Evolutionary conservation across 2,113 vertebrate genomes (phyloP).

Genomic region (Cepphus grylle): DNA sequence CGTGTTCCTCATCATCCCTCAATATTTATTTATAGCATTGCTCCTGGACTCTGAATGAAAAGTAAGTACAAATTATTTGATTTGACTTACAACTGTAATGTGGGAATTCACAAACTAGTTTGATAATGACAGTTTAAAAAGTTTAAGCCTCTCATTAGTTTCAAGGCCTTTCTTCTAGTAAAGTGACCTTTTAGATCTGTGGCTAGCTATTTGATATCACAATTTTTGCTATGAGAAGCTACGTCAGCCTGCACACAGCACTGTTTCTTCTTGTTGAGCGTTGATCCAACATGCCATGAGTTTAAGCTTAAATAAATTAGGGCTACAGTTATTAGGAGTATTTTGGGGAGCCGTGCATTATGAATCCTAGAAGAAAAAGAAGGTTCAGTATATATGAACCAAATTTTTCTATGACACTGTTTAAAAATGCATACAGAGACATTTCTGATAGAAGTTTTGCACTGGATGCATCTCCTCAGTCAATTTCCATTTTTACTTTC

Average conservation of each 20-base stretch:
- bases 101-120: slow-evolving; percentile 2
- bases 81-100: neutral
- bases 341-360: neutral
- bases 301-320: neutral
- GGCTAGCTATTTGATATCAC: neutral
- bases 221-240: neutral
- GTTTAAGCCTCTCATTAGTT: neutral
- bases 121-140: neutral
- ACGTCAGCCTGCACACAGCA: accelerated
- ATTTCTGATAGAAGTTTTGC: neutral
- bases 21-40: neutral
- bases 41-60: neutral
- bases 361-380: neutral
- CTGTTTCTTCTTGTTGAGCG: neutral
- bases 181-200: neutral
- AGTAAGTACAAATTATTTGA: neutral
- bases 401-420: neutral
- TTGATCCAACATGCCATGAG: neutral
- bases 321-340: neutral
- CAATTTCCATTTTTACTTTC: neutral
- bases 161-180: neutral
- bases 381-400: neutral
- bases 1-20: neutral
- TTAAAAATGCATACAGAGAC: neutral
- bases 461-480: neutral